Conservation (phyloP, 2,888 invertebrate genomes). For the Helleia helle region DNA sequence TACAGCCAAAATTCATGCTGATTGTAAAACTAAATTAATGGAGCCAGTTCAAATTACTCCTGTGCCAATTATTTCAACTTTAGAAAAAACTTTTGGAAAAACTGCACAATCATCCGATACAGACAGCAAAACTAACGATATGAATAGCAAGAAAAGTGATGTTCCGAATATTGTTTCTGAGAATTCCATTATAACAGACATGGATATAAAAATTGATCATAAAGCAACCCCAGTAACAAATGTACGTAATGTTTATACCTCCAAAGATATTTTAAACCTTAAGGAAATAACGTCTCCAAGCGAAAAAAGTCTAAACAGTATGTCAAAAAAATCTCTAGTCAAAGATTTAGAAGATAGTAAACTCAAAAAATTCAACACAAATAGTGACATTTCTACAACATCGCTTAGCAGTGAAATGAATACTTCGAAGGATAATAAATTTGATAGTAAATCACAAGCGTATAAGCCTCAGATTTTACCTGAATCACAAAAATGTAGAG, state of each 20-base stretch:
- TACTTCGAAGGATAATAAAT: background rate
- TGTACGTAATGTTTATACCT: slow-evolving; percentile 2
- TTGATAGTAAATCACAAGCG: background rate
- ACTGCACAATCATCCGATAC: background rate
- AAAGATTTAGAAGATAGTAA: background rate
- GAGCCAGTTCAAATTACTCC: slow-evolving; percentile 54
- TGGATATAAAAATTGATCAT: background rate
- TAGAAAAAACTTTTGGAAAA: slow-evolving; percentile 40
- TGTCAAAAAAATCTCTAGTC: background rate
- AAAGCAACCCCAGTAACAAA: background rate
- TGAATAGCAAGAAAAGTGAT: slow-evolving; percentile 1
- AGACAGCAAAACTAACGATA: slow-evolving; percentile 5
- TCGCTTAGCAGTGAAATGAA: background rate
- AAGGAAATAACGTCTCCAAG: background rate
- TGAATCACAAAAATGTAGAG: background rate
- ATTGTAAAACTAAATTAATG: slow-evolving; percentile 46
- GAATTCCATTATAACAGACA: slow-evolving; percentile 10
- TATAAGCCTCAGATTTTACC: background rate
- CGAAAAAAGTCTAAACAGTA: background rate
- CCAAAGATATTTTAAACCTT: slow-evolving; percentile 1
- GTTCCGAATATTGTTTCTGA: slow-evolving; percentile 3
- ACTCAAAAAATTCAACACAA: background rate
- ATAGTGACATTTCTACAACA: background rate
- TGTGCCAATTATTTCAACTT: slow-evolving; percentile 53
- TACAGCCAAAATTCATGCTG: slow-evolving; percentile 62